Evolutionary conservation across 1,140 invertebrate genomes (phyloP).

Genomic region (Drosophila ohnishii): DNA sequence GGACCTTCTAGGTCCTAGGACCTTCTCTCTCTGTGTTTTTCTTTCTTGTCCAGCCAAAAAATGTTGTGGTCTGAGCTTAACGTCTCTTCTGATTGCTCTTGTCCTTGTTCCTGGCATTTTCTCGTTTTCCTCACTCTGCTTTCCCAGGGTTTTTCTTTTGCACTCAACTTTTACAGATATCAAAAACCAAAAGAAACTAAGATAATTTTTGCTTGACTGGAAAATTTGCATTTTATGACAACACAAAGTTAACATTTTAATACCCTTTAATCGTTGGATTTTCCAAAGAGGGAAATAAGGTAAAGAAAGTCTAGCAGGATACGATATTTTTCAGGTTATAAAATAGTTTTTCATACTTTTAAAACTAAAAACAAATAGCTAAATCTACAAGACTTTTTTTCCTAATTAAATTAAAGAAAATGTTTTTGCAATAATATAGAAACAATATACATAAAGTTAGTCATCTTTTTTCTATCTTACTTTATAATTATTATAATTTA

Average conservation of each 20-base stretch:
- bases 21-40: not conserved
- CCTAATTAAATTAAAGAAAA: not conserved
- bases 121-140: not conserved
- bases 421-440: not conserved
- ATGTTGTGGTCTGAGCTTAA: constrained; percentile 59
- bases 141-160: not conserved
- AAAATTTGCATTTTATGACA: constrained; percentile 46
- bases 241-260: constrained; percentile 12
- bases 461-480: not conserved
- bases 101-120: constrained; percentile 29
- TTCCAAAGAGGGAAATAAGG: not conserved
- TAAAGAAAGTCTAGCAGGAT: not conserved
- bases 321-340: no score
- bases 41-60: constrained; percentile 47
- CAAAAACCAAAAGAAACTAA: constrained; percentile 12
- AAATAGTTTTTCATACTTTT: no score
- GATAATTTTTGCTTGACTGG: constrained; percentile 15
- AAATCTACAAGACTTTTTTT: no score
- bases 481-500: not conserved
- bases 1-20: not conserved
- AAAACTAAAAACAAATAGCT: no score
- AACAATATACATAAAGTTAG: not conserved
- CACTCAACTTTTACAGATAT: constrained; percentile 36
- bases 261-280: not conserved
- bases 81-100: constrained; percentile 45